A percentile compares a stretch with the other conserved stretches of the same genome.
These are phyloP conservation scores for Tiaroga cobitis DNA, from an alignment of 2,797 vertebrate genomes.

Conservation along the genomic window DNA sequence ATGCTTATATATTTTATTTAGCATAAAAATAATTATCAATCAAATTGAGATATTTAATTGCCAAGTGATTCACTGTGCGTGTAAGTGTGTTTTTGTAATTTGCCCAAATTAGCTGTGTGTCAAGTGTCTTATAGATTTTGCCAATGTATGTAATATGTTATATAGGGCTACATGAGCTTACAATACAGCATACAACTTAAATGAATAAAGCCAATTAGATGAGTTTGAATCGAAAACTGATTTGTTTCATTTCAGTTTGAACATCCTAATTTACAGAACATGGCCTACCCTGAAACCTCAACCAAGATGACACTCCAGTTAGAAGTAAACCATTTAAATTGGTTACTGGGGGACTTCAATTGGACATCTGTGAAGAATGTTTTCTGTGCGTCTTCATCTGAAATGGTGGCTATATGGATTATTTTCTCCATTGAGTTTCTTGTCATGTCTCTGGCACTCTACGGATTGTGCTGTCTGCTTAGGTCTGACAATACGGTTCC, in stretches of 20 bases:
- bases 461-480: constrained; percentile 45
- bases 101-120: not conserved
- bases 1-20: not conserved
- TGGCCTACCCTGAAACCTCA: not conserved
- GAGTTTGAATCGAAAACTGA: not conserved
- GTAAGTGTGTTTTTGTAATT: not conserved
- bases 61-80: not conserved
- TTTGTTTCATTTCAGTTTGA: constrained; percentile 13
- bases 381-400: not conserved
- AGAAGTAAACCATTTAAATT: not conserved
- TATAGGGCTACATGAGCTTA: not conserved
- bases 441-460: constrained; percentile 44
- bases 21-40: not conserved
- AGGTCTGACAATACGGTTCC: constrained; percentile 37
- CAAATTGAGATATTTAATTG: not conserved
- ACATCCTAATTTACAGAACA: not conserved
- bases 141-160: not conserved
- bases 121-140: not conserved
- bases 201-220: not conserved
- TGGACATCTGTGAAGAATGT: not conserved
- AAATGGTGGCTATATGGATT: constrained; percentile 37
- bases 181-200: not conserved
- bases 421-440: constrained; percentile 51
- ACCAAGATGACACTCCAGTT: not conserved
- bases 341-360: not conserved